Evolutionary conservation across 2,888 invertebrate genomes (phyloP).

Genomic region (Dryomyza anilis): DNA sequence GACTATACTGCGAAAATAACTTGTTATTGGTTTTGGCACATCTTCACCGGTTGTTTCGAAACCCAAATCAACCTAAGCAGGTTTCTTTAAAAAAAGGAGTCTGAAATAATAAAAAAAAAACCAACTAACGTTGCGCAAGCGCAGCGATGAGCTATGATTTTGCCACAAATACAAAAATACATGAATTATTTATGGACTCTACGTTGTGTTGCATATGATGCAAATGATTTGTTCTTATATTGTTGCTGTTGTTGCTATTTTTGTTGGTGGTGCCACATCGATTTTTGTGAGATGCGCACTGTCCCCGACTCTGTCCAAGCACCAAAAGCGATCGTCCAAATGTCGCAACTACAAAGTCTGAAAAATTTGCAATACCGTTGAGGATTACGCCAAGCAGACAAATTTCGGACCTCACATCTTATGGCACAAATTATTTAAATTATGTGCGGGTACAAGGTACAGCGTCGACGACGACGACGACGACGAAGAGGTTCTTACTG

Average conservation of each 20-base stretch:
- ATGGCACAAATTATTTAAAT: slow-evolving; percentile 32
- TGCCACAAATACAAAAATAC: slow-evolving; percentile 18
- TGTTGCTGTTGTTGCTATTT: slow-evolving; percentile 14
- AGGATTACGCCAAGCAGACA: slow-evolving; percentile 29
- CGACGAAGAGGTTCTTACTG: too few relatives aligned
- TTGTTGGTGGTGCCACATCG: slow-evolving; percentile 22
- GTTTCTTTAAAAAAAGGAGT: too few relatives aligned
- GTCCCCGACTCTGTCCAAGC: too few relatives aligned
- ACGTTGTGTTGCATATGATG: slow-evolving; percentile 36
- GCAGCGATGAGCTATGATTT: slow-evolving; percentile 1
- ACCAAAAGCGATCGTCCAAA: too few relatives aligned
- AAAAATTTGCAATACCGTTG: slow-evolving; percentile 22
- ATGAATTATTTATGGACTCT: slow-evolving; percentile 43
- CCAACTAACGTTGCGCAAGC: not conserved
- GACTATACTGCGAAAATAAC: too few relatives aligned
- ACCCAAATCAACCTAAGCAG: too few relatives aligned
- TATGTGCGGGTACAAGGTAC: slow-evolving; percentile 16
- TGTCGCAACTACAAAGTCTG: too few relatives aligned
- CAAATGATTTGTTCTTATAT: slow-evolving; percentile 30
- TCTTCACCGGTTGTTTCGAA: too few relatives aligned
- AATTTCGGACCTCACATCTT: slow-evolving; percentile 34
- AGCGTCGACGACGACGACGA: not conserved
- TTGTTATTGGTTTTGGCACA: too few relatives aligned
- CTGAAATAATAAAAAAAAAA: too few relatives aligned
- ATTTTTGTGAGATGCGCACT: not conserved